These are phyloP conservation scores for Eudyptes chrysolophus DNA, from an alignment of 2,113 vertebrate species.

Conservation along the genomic window DNA sequence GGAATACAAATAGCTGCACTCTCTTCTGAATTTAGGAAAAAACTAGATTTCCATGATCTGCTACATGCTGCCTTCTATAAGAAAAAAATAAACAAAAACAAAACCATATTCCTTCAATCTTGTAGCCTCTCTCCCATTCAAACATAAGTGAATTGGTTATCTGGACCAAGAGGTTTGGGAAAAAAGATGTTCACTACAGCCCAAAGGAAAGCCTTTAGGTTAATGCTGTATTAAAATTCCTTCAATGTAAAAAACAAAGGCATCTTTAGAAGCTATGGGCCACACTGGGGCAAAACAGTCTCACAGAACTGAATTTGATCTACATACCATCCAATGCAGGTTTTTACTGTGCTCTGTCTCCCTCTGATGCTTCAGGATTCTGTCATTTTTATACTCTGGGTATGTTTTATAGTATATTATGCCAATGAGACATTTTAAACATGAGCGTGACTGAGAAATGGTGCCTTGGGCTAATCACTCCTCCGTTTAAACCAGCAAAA, in stretches of 20 bases:
- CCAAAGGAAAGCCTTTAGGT: background rate
- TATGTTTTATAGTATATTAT: background rate
- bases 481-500: background rate
- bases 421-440: background rate
- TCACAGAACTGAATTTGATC: background rate
- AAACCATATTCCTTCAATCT: background rate
- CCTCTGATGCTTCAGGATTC: background rate
- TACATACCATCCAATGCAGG: background rate
- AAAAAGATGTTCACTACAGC: background rate
- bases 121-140: background rate
- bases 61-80: background rate
- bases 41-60: background rate
- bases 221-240: background rate
- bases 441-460: background rate
- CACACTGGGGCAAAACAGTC: fast-evolving
- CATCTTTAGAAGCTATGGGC: background rate
- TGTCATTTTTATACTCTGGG: background rate
- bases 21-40: background rate
- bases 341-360: background rate
- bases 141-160: background rate
- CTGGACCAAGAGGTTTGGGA: background rate
- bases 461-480: background rate
- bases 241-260: background rate
- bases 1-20: background rate
- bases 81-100: background rate